phyloP scores from a whole-genome alignment of 2,888 invertebrate species.

The Bembecia ichneumoniformis region DNA sequence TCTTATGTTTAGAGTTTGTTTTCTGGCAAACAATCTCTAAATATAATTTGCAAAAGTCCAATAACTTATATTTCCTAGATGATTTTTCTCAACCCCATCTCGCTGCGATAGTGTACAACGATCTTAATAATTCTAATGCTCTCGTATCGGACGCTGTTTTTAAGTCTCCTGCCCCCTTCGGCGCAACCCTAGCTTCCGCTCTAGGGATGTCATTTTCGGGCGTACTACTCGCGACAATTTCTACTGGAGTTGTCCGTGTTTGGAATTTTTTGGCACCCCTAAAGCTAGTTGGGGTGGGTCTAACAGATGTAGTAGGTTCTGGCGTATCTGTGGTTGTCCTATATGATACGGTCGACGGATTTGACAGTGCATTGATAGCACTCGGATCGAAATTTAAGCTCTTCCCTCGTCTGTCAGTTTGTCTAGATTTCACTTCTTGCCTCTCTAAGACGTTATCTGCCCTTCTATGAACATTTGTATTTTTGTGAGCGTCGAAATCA shows the following conservation, averaged over 20 bases:
- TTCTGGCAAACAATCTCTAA: constrained; percentile 26
- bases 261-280: constrained; percentile 51
- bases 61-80: constrained; percentile 9
- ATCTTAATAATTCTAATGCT: constrained; percentile 86
- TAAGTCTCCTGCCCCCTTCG: constrained; percentile 26
- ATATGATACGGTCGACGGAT: constrained; percentile 37
- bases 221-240: constrained; percentile 27
- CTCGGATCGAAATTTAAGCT: constrained; percentile 46
- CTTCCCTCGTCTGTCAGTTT: constrained; percentile 39
- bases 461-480: constrained; percentile 33
- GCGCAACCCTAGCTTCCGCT: constrained; percentile 52
- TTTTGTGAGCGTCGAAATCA: constrained; percentile 28
- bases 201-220: constrained; percentile 41
- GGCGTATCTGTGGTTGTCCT: constrained; percentile 31
- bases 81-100: constrained; percentile 75
- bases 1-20: constrained; percentile 30
- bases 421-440: constrained; percentile 27
- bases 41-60: constrained; percentile 29
- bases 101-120: constrained; percentile 87
- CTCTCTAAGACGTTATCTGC: constrained; percentile 26
- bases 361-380: constrained; percentile 52
- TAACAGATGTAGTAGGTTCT: constrained; percentile 32
- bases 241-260: constrained; percentile 33
- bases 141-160: constrained; percentile 78
- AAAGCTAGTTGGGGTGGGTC: constrained; percentile 39